These are phyloP conservation scores for Perdita meconis DNA, from an alignment of 2,888 invertebrate species.

Conservation along the genomic window DNA sequence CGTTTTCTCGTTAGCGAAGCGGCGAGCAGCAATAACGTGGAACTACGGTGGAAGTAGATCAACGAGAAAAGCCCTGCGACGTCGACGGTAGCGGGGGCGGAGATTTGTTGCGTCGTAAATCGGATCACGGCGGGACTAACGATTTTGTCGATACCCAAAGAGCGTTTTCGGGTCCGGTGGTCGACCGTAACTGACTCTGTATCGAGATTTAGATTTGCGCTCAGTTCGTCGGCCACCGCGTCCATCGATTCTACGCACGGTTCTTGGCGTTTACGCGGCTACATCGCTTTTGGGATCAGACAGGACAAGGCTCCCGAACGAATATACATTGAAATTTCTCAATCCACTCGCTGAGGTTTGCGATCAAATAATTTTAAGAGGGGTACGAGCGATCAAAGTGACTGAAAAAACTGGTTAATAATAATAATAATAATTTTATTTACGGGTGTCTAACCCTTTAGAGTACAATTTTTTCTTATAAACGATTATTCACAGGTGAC, in stretches of 20 bases:
- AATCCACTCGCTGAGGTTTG: too few relatives aligned
- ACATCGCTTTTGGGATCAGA: not conserved
- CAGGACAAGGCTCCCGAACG: not conserved
- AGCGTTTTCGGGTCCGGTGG: conserved; percentile 67
- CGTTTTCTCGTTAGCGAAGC: conserved; percentile 53
- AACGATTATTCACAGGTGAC: too few relatives aligned
- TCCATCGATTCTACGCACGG: conserved; percentile 3
- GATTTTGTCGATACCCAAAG: conserved; percentile 71
- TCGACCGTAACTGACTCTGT: conserved; percentile 66
- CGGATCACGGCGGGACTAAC: conserved; percentile 69
- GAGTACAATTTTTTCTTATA: too few relatives aligned
- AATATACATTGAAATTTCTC: too few relatives aligned
- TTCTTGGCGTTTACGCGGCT: conserved; percentile 24
- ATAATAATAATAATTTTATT: too few relatives aligned
- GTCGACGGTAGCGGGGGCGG: conserved; percentile 50
- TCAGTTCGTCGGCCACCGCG: not conserved
- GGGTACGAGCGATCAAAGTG: too few relatives aligned
- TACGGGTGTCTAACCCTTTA: too few relatives aligned
- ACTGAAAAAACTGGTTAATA: too few relatives aligned
- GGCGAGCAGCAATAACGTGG: conserved; percentile 49
- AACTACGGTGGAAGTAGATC: conserved; percentile 50
- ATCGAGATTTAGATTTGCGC: conserved; percentile 65
- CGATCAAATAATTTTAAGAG: too few relatives aligned
- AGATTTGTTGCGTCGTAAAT: conserved; percentile 71
- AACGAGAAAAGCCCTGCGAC: conserved; percentile 48